Evolutionary conservation across 2,113 vertebrate genomes (phyloP).

Genomic region (Alosa alosa): DNA sequence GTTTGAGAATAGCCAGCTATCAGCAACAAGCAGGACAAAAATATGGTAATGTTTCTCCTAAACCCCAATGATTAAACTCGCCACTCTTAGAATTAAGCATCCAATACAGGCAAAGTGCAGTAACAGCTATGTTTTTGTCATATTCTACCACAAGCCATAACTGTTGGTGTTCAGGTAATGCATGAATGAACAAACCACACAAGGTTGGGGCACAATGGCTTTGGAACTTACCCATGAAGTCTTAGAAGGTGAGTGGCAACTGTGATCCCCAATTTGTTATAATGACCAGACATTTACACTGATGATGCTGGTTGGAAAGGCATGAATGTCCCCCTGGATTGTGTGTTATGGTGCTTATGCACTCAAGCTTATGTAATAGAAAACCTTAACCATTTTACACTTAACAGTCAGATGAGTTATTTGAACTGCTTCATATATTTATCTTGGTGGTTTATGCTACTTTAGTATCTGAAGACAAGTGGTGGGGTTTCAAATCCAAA

Average conservation of each 20-base stretch:
- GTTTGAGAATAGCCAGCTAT: neutral
- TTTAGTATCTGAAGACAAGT: neutral
- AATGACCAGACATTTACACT: neutral
- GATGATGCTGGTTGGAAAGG: neutral
- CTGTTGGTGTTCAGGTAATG: constrained; percentile 32
- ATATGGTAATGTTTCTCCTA: neutral
- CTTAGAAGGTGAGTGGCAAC: neutral
- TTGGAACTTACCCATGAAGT: constrained; percentile 35
- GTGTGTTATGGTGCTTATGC: constrained; percentile 5
- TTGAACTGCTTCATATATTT: neutral
- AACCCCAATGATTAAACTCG: neutral
- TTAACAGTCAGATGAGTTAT: neutral
- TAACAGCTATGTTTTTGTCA: constrained; percentile 54
- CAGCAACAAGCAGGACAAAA: neutral
- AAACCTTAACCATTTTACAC: neutral
- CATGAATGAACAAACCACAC: constrained; percentile 69
- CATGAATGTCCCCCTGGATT: constrained; percentile 20
- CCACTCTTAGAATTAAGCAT: neutral
- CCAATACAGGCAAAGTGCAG: neutral
- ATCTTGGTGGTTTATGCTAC: neutral
- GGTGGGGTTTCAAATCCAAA: neutral
- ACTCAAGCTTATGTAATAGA: neutral
- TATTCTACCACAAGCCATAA: constrained; percentile 63
- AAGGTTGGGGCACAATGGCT: neutral
- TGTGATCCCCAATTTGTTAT: neutral